These are phyloP conservation scores for Ectropis grisescens DNA, from an alignment of 1,140 invertebrate species.

Conservation along the genomic window DNA sequence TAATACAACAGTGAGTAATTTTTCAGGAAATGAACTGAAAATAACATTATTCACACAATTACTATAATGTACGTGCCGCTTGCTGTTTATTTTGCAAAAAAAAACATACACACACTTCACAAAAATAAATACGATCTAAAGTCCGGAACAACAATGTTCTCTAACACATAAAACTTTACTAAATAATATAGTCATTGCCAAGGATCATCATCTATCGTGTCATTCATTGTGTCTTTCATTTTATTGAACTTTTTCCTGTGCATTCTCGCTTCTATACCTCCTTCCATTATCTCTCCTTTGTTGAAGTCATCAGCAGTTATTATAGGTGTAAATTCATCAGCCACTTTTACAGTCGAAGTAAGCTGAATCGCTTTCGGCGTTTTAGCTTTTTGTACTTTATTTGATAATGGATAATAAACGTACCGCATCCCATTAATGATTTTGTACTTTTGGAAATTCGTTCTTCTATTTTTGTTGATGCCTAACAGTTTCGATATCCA, in stretches of 20 bases:
- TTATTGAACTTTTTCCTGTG: conserved; percentile 41
- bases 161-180: conserved; percentile 52
- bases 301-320: conserved; percentile 42
- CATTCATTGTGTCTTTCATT: conserved; percentile 39
- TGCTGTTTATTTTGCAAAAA: too few species aligned
- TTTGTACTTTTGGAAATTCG: conserved; percentile 32
- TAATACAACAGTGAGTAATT: too few species aligned
- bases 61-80: too few species aligned
- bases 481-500: conserved; percentile 36
- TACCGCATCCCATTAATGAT: conserved; percentile 43
- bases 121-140: conserved; percentile 44
- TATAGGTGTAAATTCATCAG: conserved; percentile 30
- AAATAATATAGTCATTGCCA: conserved; percentile 67
- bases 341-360: conserved; percentile 14
- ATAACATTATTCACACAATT: too few species aligned
- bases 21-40: too few species aligned
- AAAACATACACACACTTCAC: too few species aligned
- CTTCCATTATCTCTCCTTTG: conserved; percentile 47
- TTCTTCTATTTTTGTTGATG: conserved; percentile 17
- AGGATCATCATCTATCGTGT: conserved; percentile 49
- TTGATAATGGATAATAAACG: conserved; percentile 36
- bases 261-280: conserved; percentile 30
- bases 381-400: conserved; percentile 24
- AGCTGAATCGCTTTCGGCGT: conserved; percentile 21
- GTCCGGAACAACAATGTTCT: conserved; percentile 44